Conservation (phyloP, 2,888 invertebrate species). For the Neoscelio sp. region DNA sequence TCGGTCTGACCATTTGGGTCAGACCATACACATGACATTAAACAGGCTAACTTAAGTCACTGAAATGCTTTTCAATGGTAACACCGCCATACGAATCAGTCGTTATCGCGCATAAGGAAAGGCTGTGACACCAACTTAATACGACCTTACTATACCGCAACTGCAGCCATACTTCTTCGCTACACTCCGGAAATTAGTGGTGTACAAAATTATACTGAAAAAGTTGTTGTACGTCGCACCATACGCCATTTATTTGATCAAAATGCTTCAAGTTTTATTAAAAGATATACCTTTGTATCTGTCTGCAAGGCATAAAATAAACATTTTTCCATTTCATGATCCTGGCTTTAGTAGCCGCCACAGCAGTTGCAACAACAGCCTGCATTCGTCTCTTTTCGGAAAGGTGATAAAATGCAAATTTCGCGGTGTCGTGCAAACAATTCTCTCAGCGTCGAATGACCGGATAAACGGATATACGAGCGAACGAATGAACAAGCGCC, state of each 20-base stretch:
- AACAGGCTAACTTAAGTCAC: too few species aligned
- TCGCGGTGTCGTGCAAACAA: conserved; percentile 58
- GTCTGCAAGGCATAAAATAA: conserved; percentile 20
- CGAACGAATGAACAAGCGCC: conserved; percentile 54
- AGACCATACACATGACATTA: too few species aligned
- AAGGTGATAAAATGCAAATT: conserved; percentile 68
- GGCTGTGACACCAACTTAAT: too few species aligned
- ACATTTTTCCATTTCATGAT: conserved; percentile 58
- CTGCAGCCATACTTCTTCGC: too few species aligned
- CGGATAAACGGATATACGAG: conserved; percentile 47
- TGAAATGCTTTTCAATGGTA: too few species aligned
- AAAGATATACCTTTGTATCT: neutral
- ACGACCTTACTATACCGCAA: too few species aligned
- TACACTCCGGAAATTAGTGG: too few species aligned
- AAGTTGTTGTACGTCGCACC: too few species aligned
- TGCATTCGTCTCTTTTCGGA: conserved; percentile 39
- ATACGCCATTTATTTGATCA: neutral
- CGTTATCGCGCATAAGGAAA: too few species aligned
- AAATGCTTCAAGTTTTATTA: conserved; percentile 9
- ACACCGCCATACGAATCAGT: too few species aligned
- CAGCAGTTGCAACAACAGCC: conserved; percentile 26
- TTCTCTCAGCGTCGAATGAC: conserved; percentile 54
- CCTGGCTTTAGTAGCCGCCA: conserved; percentile 40
- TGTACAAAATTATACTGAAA: too few species aligned
- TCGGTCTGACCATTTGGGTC: too few species aligned